Base-by-base conservation (phyloP, 2,113 vertebrate species). In the Vidua chalybeata region DNA sequence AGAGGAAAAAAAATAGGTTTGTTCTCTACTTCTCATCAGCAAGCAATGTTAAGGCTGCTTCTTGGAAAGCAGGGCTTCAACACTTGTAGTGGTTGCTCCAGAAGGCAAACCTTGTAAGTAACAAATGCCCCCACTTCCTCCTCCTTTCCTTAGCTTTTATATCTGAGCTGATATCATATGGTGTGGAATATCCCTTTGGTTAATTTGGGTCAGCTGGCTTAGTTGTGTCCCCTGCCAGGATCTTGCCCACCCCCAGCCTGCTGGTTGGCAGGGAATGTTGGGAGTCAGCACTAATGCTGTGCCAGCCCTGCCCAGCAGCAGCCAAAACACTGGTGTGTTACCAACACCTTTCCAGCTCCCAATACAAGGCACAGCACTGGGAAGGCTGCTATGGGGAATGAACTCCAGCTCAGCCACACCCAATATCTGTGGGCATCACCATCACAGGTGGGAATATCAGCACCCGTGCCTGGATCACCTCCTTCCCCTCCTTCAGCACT, bases 341-440 rank as follows among this genome's bases (percentile, higher is more conserved):
- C 5, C 30, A 49, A 10, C 41, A 33, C 41, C n/a, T 46, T n/a
- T 41, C 23, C 43, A 48, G 62, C 13, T 86, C 20, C 52, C 26
- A 48, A 0, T 23, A 23, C 23, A 58, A 35, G 49, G 71, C 35
- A 43, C 45, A 51, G 30, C 0, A 0, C 24, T 66, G 59, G 15
- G 10, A 49, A 20, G 10, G 52, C 61, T 58, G 83, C 72, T 26
- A 0, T 35, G 54, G 62, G 62, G 21, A 67, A 21, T 31, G 31
- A 49, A 10, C 45, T 59, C 26, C 17, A 22, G 26, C 27, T 58
- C 45, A 43, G 52, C 37, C 45, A 31, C 52, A 51, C 11, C 20
- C 62, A 10, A 0, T 45, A 22, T 11, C 37, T 45, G 5, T 35
- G 62, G 26, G 6, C 26, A 45, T 43, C 54, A 52, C 45, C 26